phyloP scores from a whole-genome alignment of 2,888 invertebrate genomes.

The Epinotia ramella region DNA sequence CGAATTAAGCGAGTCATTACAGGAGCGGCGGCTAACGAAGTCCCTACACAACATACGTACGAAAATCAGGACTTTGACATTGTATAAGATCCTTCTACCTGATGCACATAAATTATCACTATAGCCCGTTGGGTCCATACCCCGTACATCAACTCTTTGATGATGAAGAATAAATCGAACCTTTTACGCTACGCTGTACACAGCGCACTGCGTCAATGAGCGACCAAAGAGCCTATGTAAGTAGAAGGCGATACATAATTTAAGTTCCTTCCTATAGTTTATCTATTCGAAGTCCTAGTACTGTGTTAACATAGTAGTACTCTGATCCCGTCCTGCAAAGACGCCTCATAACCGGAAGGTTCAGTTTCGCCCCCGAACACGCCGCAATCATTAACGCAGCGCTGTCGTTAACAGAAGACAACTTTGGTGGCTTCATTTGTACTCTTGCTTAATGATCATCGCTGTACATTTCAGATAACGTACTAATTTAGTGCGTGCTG shows the following conservation, averaged over 20 bases:
- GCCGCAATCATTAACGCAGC: constrained; percentile 68
- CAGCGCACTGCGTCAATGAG: background rate
- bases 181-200: too few species aligned
- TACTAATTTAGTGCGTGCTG: constrained; percentile 42
- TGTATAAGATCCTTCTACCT: background rate
- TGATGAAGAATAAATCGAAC: too few species aligned
- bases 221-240: background rate
- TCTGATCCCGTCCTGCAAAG: constrained; percentile 55
- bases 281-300: constrained; percentile 17
- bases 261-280: background rate
- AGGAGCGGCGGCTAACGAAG: constrained; percentile 74
- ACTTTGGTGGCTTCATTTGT: constrained; percentile 65
- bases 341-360: constrained; percentile 74
- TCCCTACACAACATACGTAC: constrained; percentile 49
- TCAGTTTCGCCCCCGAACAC: constrained; percentile 73
- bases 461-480: constrained; percentile 58
- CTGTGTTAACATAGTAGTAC: constrained; percentile 15
- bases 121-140: too few species aligned
- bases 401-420: constrained; percentile 66
- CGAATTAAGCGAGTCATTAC: constrained; percentile 81
- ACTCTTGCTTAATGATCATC: constrained; percentile 57
- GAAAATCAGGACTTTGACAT: background rate
- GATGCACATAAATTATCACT: background rate
- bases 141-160: too few species aligned
- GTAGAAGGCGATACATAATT: background rate